Evolutionary conservation across 2,113 vertebrate genomes (phyloP).

Genomic region (Mastomys natalensis): DNA sequence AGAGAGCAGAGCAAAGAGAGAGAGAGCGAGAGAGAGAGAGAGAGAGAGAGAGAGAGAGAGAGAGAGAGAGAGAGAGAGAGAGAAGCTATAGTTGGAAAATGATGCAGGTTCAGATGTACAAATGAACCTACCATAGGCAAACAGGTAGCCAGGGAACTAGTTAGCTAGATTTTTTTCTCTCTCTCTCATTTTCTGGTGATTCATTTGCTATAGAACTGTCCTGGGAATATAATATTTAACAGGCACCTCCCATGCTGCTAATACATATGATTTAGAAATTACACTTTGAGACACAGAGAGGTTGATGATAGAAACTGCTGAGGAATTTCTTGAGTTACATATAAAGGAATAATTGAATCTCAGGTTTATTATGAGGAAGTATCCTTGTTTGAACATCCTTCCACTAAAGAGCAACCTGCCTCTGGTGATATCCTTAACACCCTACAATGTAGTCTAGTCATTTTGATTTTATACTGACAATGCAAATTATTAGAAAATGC

Average conservation of each 20-base stretch:
- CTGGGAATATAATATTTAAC: not conserved
- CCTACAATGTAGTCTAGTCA: not conserved
- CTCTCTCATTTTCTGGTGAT: not conserved
- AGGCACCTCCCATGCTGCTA: not conserved
- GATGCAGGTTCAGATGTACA: not conserved
- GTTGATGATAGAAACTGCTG: not conserved
- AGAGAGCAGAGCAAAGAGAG: too few relatives aligned
- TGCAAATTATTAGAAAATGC: not conserved
- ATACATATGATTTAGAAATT: not conserved
- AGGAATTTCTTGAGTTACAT: conserved; percentile 1
- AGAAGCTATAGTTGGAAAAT: not conserved
- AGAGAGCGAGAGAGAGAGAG: not conserved
- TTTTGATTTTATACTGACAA: not conserved
- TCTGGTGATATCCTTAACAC: not conserved
- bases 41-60: not conserved
- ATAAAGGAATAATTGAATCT: conserved; percentile 16
- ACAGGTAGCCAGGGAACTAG: not conserved
- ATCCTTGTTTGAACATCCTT: not conserved
- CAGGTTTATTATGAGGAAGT: not conserved
- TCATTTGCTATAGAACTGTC: not conserved
- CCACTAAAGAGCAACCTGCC: not conserved
- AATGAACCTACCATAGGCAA: not conserved
- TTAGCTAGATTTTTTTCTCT: not conserved
- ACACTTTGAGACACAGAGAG: not conserved
- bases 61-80: not conserved